Conservation (phyloP, 92 coral and sea anemone genomes). For the Epizoanthus scotinus region DNA sequence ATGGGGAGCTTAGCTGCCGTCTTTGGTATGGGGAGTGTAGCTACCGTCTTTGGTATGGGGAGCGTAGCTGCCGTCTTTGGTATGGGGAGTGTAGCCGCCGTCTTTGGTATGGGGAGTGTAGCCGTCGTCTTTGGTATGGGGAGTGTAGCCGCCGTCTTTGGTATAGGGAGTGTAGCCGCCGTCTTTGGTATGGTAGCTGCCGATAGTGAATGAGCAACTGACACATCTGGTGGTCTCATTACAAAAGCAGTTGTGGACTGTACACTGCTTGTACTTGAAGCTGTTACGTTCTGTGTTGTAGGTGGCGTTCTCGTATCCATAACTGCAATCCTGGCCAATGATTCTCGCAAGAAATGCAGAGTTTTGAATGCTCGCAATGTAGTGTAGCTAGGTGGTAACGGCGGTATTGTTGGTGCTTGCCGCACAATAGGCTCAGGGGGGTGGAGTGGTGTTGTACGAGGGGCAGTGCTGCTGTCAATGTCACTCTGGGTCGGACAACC, state of each 20-base stretch:
- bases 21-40: too few relatives aligned
- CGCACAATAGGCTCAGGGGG: not conserved
- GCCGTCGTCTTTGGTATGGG: too few relatives aligned
- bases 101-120: too few relatives aligned
- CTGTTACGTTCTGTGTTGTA: not conserved
- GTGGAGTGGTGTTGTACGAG: too few relatives aligned
- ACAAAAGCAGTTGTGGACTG: not conserved
- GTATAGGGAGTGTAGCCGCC: too few relatives aligned
- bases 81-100: too few relatives aligned
- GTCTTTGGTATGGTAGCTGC: too few relatives aligned
- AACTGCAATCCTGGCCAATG: conserved; percentile 66
- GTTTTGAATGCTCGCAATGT: conserved; percentile 74
- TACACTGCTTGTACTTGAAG: not conserved
- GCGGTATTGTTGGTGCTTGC: conserved; percentile 77
- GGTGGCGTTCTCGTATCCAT: conserved; percentile 7
- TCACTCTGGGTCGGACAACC: not conserved
- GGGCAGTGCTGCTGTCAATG: not conserved
- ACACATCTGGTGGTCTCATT: not conserved
- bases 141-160: too few relatives aligned
- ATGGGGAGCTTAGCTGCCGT: too few relatives aligned
- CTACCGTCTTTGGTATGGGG: too few relatives aligned
- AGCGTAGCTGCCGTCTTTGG: too few relatives aligned
- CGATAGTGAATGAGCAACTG: too few relatives aligned
- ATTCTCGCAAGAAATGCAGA: conserved; percentile 58
- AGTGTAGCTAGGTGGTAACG: conserved; percentile 86